Evolutionary conservation across 2,113 vertebrate genomes (phyloP).

Genomic region (Triplophysa dalaica): DNA sequence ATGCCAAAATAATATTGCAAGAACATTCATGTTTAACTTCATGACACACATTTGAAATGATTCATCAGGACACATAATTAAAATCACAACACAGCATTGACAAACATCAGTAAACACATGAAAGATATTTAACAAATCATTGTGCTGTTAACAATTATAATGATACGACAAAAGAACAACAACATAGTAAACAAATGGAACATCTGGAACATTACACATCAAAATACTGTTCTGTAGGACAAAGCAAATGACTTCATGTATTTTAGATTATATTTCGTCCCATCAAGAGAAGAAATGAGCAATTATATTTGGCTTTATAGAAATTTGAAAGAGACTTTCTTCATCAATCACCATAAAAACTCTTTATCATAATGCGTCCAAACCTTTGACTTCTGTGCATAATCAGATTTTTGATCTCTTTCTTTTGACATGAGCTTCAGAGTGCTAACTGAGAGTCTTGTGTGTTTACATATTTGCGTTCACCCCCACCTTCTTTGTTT

Average conservation of each 20-base stretch:
- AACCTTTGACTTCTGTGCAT: no score
- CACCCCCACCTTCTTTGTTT: slow-evolving; percentile 75
- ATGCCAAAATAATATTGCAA: no score
- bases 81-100: neutral
- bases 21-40: neutral
- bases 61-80: neutral
- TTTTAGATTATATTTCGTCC: no score
- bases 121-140: neutral
- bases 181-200: neutral
- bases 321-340: no score
- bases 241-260: neutral
- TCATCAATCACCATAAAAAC: no score
- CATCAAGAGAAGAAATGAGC: no score
- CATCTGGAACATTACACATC: neutral
- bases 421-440: no score
- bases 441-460: neutral
- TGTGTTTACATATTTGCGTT: neutral
- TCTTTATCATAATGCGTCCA: no score
- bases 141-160: neutral
- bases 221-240: neutral
- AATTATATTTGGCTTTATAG: neutral
- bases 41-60: neutral
- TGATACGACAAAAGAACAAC: neutral
- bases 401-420: no score
- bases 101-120: neutral